phyloP scores from a whole-genome alignment of 30 jellyfish, hydroid and myxozoan species.

The Aurelia coerulea region DNA sequence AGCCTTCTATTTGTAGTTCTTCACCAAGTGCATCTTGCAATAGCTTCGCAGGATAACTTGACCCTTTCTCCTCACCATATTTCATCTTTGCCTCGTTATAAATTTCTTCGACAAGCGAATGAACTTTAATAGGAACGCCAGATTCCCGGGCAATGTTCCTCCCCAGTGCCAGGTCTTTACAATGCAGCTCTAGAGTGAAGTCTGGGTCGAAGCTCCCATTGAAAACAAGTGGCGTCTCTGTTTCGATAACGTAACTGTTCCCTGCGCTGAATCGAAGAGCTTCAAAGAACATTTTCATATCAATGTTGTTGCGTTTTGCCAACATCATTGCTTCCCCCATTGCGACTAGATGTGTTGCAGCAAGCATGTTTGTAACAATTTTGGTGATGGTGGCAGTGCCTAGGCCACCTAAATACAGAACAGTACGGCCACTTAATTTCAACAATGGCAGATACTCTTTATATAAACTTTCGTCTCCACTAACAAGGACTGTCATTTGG shows the following conservation, averaged over 20 bases:
- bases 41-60: conserved; percentile 64
- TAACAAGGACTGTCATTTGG: conserved; percentile 67
- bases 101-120: conserved; percentile 56
- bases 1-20: conserved; percentile 44
- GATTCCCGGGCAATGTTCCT: conserved; percentile 57
- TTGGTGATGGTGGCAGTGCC: conserved; percentile 75
- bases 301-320: conserved; percentile 59
- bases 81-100: conserved; percentile 53
- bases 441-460: conserved; percentile 47
- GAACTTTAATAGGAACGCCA: conserved; percentile 59
- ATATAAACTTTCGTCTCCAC: conserved; percentile 55
- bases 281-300: conserved; percentile 52
- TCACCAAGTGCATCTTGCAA: conserved; percentile 63
- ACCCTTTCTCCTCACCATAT: conserved; percentile 63
- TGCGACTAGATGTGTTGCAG: conserved; percentile 54
- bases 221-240: conserved; percentile 70
- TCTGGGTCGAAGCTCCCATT: conserved; percentile 66
- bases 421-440: conserved; percentile 57
- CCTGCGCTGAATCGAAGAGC: conserved; percentile 69
- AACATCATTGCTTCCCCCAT: conserved; percentile 72
- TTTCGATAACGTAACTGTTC: conserved; percentile 67
- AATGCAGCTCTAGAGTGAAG: conserved; percentile 63
- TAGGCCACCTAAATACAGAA: conserved; percentile 65
- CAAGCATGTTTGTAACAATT: conserved; percentile 66
- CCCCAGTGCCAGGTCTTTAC: conserved; percentile 73